Conservation (phyloP, 92 coral and sea anemone genomes). For the Ricordea florida region DNA sequence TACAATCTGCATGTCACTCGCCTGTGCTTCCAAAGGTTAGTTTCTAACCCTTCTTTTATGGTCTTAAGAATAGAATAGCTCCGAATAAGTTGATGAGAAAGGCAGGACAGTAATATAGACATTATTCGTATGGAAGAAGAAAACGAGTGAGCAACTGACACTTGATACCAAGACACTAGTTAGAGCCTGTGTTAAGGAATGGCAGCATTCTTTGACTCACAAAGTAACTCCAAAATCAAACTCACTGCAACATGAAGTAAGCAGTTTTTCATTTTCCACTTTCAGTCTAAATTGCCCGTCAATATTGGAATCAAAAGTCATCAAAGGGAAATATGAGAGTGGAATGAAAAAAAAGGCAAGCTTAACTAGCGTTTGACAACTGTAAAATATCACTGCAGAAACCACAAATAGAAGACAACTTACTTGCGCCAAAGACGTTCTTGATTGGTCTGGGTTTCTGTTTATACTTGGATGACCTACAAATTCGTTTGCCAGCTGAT, state of each 20-base stretch:
- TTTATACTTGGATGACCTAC: slow-evolving; percentile 72
- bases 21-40: too few relatives aligned
- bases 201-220: too few relatives aligned
- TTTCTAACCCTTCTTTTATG: too few relatives aligned
- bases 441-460: slow-evolving; percentile 84
- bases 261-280: slow-evolving; percentile 23
- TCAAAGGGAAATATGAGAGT: background rate
- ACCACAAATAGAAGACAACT: slow-evolving; percentile 32
- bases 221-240: background rate
- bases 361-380: slow-evolving; percentile 50
- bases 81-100: too few relatives aligned
- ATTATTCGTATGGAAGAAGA: background rate
- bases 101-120: too few relatives aligned
- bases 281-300: background rate
- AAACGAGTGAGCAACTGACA: background rate
- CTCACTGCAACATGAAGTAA: slow-evolving; percentile 23
- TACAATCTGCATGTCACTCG: too few relatives aligned
- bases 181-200: slow-evolving; percentile 35
- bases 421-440: slow-evolving; percentile 85
- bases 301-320: background rate
- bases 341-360: too few relatives aligned
- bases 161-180: slow-evolving; percentile 25
- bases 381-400: slow-evolving; percentile 47
- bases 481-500: slow-evolving; percentile 71
- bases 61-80: too few relatives aligned